phyloP scores from a whole-genome alignment of 2,113 vertebrate genomes.

The Triplophysa rosa region DNA sequence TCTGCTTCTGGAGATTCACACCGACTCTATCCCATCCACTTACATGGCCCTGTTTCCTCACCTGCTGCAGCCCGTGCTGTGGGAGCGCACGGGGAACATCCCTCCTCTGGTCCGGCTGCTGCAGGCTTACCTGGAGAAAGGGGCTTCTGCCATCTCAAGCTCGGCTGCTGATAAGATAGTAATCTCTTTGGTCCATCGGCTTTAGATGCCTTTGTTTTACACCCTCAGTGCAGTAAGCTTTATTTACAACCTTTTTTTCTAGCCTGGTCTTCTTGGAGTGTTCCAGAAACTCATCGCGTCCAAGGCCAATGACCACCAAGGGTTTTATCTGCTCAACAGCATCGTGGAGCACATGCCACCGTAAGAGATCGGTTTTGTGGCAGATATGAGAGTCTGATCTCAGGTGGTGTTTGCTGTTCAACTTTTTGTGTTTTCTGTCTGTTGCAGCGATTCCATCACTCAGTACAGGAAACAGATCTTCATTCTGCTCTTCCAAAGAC shows the following conservation, averaged over 20 bases:
- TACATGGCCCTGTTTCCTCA: constrained; percentile 98
- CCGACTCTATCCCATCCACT: constrained; percentile 83
- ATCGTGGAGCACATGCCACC: constrained; percentile 95
- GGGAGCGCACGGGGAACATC: constrained; percentile 96
- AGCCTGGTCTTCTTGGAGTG: constrained; percentile 95
- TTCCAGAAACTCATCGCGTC: constrained; percentile 98
- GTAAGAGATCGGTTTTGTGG: constrained; percentile 74
- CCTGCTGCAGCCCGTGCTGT: constrained; percentile 91
- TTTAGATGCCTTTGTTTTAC: background rate
- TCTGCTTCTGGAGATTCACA: constrained; percentile 95
- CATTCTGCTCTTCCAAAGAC: constrained; percentile 95
- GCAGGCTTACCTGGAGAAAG: constrained; percentile 92
- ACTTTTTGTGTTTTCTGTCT: background rate
- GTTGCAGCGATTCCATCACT: constrained; percentile 83
- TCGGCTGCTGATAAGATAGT: constrained; percentile 94
- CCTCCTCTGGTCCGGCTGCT: constrained; percentile 94
- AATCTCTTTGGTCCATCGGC: constrained; percentile 21
- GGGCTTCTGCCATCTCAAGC: constrained; percentile 82
- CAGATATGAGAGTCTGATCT: background rate
- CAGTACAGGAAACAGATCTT: constrained; percentile 98
- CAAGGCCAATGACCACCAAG: constrained; percentile 97
- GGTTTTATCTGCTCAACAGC: constrained; percentile 96
- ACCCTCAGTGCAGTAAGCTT: background rate
- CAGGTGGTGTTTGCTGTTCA: background rate
- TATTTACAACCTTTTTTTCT: background rate